These are phyloP conservation scores for Allochrocebus solatus DNA, from an alignment of 2,797 vertebrate species.

Conservation along the genomic window DNA sequence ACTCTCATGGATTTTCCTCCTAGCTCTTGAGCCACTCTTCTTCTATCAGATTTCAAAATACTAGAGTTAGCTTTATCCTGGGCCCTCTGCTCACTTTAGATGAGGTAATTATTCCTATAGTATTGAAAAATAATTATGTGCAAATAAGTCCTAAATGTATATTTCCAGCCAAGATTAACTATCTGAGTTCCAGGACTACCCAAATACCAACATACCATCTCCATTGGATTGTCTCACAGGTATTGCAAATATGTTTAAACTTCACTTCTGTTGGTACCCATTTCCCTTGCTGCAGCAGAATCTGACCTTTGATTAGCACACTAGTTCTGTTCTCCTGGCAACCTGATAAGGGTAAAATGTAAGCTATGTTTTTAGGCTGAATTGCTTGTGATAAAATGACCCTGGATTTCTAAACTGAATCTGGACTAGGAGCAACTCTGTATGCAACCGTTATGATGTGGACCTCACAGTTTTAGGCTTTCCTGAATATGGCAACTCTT, in stretches of 20 bases:
- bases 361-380: not conserved
- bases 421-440: not conserved
- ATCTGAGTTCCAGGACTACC: not conserved
- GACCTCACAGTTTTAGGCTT: not conserved
- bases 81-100: not conserved
- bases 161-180: not conserved
- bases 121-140: not conserved
- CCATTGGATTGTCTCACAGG: not conserved
- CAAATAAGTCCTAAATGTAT: not conserved
- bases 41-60: not conserved
- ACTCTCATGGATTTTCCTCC: not conserved
- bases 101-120: not conserved
- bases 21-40: not conserved
- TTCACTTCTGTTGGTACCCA: not conserved
- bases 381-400: not conserved
- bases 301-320: constrained; percentile 1
- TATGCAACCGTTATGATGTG: not conserved
- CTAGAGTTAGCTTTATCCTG: not conserved
- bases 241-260: not conserved
- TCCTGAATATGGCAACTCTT: not conserved
- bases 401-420: not conserved
- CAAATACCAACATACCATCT: not conserved
- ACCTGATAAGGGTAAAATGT: not conserved
- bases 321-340: not conserved
- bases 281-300: not conserved